Evolutionary conservation across 30 jellyfish, hydroid and myxozoan genomes (phyloP), one percentile per base, ranked within the genome.

Genomic region (Nemopilema nomurai): DNA sequence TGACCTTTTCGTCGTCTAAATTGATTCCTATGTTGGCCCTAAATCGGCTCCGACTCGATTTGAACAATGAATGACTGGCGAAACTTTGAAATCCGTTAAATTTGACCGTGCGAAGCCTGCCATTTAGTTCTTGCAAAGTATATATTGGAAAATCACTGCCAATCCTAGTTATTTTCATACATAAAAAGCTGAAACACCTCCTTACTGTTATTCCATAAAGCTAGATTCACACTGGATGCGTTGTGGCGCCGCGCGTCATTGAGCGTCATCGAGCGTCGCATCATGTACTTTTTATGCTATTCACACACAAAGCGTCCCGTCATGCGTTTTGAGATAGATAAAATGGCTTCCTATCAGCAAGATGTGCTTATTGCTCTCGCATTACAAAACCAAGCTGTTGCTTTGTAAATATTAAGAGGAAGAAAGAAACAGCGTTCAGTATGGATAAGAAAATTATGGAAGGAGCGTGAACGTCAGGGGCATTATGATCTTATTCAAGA

Each of bases 401-500:
- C 89, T 29, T 64, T 79, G 63, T 1, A 25, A 25, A 19, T 79
- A 64, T 18, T 29, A 51, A 31, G 51, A 28, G 32, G 33, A n/a
- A n/a, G n/a, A 23, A 79, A 79, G 19, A 63, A 79, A 49, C 29
- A 50, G 17, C 68, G 89, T 20, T 62, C 69, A 1, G 27, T 51
- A 32, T 0, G 91, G 90, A 83, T 80, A 21, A 80, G 83, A 65
- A 27, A 62, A 64, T 26, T 80, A 66, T 80, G 90, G 83, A 69
- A 66, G n/a, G 68, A 49, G 19, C 80, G 90, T 16, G 71, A 80
- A 28, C 22, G 77, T 24, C 76, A 53, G 67, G 87, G 76, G 62
- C 87, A 77, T 53, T 73, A 31, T 33, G 67, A 79, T 41, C 32
- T 77, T 31, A 22, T 77, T 8, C 77, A 77, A 53, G 87, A 77